phyloP scores from a whole-genome alignment of 2,888 invertebrate genomes.

The Dryocosmus kuriphilus region DNA sequence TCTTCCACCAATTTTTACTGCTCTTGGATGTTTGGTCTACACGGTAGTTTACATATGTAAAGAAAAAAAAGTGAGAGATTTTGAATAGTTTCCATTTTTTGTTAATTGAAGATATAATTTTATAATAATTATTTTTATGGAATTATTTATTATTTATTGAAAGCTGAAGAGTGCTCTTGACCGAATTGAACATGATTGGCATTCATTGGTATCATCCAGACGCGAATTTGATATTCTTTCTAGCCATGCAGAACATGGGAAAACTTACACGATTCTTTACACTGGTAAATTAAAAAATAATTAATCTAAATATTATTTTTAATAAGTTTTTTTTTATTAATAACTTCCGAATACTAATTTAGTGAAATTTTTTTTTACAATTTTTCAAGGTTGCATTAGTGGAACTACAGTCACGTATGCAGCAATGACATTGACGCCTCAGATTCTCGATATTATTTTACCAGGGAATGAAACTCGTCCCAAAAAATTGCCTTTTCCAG shows the following conservation, averaged over 20 bases:
- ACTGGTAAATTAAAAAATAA: background rate
- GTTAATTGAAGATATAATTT: background rate
- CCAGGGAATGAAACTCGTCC: slow-evolving; percentile 6
- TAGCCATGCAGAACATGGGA: background rate
- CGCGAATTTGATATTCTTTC: background rate
- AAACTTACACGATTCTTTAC: slow-evolving; percentile 18
- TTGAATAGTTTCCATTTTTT: background rate
- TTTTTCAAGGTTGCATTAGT: background rate
- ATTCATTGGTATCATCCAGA: background rate
- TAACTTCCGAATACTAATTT: too few relatives aligned
- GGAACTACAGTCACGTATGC: background rate
- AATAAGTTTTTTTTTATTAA: background rate
- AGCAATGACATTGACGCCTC: background rate
- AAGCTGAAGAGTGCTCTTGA: background rate
- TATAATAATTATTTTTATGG: background rate
- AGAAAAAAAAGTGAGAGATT: slow-evolving; percentile 11
- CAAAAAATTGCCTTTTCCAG: background rate
- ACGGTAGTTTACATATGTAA: slow-evolving; percentile 5
- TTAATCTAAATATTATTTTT: background rate
- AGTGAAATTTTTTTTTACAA: background rate
- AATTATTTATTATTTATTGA: background rate
- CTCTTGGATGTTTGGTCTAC: slow-evolving; percentile 7
- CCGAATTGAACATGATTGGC: slow-evolving; percentile 6
- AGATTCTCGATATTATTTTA: background rate
- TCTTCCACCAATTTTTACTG: slow-evolving; percentile 8